Evolutionary conservation across 2,797 vertebrate genomes (phyloP), one percentile per base, ranked within the genome.

Genomic region (Gallinago stenura): DNA sequence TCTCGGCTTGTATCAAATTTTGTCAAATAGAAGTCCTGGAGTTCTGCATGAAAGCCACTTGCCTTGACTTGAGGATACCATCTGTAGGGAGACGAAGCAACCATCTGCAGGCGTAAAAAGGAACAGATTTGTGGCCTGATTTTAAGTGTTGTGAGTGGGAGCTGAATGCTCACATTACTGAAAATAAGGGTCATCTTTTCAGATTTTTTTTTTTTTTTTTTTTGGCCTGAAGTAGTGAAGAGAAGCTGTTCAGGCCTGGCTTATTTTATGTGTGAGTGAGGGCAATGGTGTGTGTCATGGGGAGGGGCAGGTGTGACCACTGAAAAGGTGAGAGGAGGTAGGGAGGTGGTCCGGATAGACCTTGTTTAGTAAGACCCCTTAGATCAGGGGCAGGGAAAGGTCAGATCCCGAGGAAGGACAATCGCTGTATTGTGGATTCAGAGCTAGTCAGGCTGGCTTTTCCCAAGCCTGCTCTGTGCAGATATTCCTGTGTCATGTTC

Each of bases 71-170:
- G 39, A 26, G 57, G 72, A 61, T 92, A 56, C 94, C 91, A 94
- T 87, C 77, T 89, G 91, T 31, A 68, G 69, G 48, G 54, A 93
- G 91, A 79, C 57, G 89, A 92, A 95, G 37, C 64, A 84, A 68
- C 91, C 85, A 91, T 95, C 96, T 90, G 93, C 54, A 78, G 46
- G 48, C 10, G 6, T 66, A 39, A 73, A 87, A 87, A 88, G 53
- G 54, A 97, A 94, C 90, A 94, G 86, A 92, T 92, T 89, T 90
- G 89, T 93, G 94, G 81, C 82, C 92, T 91, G 70, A 77, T 95
- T 94, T 87, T 92, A 69, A 80, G 39, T 33, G 80, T 73, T 68
- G 61, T 1, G 33, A 81, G 86, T 50, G 69, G 24, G 31, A 46
- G 48, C 75, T 57, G 86, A 92, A 88, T 93, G 81, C 62, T 96